Evolutionary conservation across 1,140 invertebrate genomes (phyloP).

Genomic region (Hyles vespertilio): DNA sequence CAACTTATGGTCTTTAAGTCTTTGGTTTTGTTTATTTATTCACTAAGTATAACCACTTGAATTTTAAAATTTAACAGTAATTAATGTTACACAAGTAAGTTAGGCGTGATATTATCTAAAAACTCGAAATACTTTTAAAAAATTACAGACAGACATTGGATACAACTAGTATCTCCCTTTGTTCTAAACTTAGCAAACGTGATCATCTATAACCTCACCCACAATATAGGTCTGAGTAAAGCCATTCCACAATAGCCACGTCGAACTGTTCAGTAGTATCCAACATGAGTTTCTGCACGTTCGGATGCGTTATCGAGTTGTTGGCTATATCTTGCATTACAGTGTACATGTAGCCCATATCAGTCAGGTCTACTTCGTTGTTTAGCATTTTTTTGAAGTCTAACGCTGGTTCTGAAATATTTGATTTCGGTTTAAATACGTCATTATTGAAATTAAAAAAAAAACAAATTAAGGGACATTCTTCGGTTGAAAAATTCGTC

Average conservation of each 20-base stretch:
- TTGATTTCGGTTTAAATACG: neutral
- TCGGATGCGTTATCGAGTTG: conserved; percentile 14
- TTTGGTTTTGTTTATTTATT: too few relatives aligned
- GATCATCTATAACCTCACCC: conserved; percentile 19
- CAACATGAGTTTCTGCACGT: conserved; percentile 22
- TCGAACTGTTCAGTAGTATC: conserved; percentile 22
- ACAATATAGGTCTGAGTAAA: conserved; percentile 27
- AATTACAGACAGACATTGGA: neutral
- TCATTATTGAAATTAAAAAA: too few relatives aligned
- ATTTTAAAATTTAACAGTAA: too few relatives aligned
- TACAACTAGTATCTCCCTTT: too few relatives aligned
- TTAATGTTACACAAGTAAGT: too few relatives aligned
- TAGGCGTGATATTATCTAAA: too few relatives aligned
- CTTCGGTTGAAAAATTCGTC: too few relatives aligned
- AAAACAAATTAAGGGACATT: too few relatives aligned
- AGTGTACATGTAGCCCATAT: conserved; percentile 7
- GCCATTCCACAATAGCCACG: conserved; percentile 31
- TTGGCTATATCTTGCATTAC: conserved; percentile 17
- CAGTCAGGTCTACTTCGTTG: conserved; percentile 20
- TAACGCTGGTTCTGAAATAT: conserved; percentile 13
- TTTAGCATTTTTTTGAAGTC: conserved; percentile 17
- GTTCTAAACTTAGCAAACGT: neutral
- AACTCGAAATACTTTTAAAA: neutral
- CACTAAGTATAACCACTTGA: too few relatives aligned
- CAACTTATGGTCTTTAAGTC: too few relatives aligned